Conservation (phyloP, 2,797 vertebrate genomes). For the Picus viridis region DNA sequence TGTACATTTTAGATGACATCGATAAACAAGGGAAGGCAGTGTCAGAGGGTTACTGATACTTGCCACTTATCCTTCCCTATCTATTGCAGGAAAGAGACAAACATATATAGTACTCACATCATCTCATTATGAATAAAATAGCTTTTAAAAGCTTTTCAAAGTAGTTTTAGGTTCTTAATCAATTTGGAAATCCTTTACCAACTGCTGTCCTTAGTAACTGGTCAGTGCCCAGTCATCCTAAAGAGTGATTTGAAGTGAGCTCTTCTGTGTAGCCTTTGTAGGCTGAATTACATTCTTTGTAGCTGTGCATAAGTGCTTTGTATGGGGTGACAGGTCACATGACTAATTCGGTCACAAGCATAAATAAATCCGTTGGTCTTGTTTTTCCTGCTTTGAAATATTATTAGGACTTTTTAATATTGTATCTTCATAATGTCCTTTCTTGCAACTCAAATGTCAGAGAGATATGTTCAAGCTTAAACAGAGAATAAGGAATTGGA, state of each 20-base stretch:
- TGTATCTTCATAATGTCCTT: not conserved
- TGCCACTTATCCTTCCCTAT: not conserved
- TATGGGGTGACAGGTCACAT: not conserved
- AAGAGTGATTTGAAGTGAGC: not conserved
- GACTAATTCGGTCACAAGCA: not conserved
- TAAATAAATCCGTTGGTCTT: not conserved
- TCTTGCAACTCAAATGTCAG: not conserved
- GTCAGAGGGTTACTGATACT: not conserved
- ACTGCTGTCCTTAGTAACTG: not conserved
- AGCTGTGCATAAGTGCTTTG: not conserved
- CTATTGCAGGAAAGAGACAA: not conserved
- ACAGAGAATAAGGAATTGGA: not conserved
- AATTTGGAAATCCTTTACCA: not conserved
- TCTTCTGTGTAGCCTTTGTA: not conserved
- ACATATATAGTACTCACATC: not conserved
- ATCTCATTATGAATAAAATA: not conserved
- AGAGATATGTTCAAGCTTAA: not conserved
- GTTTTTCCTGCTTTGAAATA: not conserved
- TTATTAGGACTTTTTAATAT: not conserved
- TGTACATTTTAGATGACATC: not conserved
- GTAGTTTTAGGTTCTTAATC: not conserved
- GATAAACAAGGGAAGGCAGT: not conserved
- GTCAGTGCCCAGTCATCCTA: not conserved
- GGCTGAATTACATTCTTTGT: not conserved
- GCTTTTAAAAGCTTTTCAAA: not conserved